Conservation (phyloP, 53 echinoderm and acorn worm species). For the Echinometra lucunter region DNA sequence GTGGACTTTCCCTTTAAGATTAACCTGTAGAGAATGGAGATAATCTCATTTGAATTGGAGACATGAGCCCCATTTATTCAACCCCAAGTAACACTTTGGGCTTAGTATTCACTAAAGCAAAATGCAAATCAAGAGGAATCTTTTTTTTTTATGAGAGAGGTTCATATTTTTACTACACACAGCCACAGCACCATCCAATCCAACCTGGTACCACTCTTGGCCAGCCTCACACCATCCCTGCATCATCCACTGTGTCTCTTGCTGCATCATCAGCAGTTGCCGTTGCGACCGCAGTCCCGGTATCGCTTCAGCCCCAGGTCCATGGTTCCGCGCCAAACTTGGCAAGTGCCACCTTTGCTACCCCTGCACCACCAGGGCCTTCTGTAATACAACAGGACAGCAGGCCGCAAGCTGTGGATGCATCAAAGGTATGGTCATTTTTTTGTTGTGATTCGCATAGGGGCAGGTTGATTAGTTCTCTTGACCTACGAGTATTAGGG, state of each 20-base stretch:
- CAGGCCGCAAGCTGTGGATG: slow-evolving; percentile 53
- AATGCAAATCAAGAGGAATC: neutral
- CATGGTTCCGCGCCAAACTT: neutral
- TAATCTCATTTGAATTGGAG: too few species aligned
- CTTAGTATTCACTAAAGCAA: neutral
- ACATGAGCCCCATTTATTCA: neutral
- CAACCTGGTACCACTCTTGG: slow-evolving; percentile 12
- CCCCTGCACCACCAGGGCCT: neutral
- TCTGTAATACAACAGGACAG: slow-evolving; percentile 10
- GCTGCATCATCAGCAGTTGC: slow-evolving; percentile 44
- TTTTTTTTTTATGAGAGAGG: neutral
- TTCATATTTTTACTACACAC: neutral
- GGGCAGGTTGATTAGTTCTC: too few species aligned
- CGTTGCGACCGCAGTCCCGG: slow-evolving; percentile 56
- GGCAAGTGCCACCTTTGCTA: neutral
- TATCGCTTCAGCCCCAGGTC: slow-evolving; percentile 30
- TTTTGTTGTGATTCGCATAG: too few species aligned
- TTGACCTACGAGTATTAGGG: too few species aligned
- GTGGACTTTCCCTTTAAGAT: too few species aligned
- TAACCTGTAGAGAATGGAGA: neutral
- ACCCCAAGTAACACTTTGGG: neutral
- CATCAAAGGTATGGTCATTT: slow-evolving; percentile 18
- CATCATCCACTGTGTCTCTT: slow-evolving; percentile 1
- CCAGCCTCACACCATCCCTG: neutral
- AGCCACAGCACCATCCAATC: slow-evolving; percentile 14